Conservation (phyloP, 2,888 invertebrate genomes). For the Julus scanicus region DNA sequence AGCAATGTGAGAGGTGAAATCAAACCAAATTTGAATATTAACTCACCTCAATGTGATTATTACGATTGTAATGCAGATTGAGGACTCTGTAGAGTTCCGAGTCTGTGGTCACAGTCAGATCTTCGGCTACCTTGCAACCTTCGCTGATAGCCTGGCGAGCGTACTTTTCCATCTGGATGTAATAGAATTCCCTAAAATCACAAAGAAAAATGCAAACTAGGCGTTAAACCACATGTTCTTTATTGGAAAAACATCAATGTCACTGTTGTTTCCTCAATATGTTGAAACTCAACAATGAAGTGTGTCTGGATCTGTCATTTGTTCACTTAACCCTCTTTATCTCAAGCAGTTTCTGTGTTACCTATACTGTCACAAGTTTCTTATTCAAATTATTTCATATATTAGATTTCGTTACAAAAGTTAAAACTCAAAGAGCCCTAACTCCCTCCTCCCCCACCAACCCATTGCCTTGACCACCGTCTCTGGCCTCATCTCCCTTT, state of each 20-base stretch:
- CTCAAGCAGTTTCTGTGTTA: no score
- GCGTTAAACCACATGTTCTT: not conserved
- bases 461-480: not conserved
- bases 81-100: slow-evolving; percentile 97
- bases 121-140: slow-evolving; percentile 91
- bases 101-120: slow-evolving; percentile 92
- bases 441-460: not conserved
- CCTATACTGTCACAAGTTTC: no score
- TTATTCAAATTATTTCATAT: no score
- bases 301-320: not conserved
- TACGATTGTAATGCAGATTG: slow-evolving; percentile 98
- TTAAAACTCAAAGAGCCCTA: not conserved
- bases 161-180: slow-evolving; percentile 99
- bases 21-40: no score
- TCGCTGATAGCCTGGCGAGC: slow-evolving; percentile 98
- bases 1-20: no score
- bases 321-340: no score
- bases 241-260: no score
- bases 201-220: slow-evolving; percentile 59
- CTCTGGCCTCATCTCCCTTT: not conserved
- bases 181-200: slow-evolving; percentile 96
- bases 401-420: not conserved
- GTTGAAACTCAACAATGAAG: not conserved
- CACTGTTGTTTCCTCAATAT: no score
- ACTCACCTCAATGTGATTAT: slow-evolving; percentile 93